Evolutionary conservation across 64 coral and sea anemone species (phyloP).

Genomic region (Catalaphyllia jardinei): DNA sequence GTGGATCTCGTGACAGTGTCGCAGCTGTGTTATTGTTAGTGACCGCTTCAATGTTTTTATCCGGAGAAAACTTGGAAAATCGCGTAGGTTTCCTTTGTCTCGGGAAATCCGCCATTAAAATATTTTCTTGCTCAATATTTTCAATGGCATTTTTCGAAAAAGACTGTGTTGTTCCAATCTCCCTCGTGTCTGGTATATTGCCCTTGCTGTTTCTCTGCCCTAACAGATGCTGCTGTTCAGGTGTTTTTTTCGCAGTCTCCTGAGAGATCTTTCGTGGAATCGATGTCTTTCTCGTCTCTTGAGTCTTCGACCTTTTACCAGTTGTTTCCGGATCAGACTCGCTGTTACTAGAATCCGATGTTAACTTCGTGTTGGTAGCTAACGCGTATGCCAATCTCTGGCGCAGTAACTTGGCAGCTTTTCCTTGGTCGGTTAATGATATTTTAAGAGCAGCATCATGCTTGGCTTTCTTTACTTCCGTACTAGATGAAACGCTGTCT

Average conservation of each 20-base stretch:
- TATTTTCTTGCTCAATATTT: background rate
- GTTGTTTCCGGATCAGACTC: slow-evolving; percentile 21
- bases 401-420: background rate
- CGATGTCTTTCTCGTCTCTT: slow-evolving; percentile 2
- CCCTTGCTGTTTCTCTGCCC: too few relatives aligned
- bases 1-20: background rate
- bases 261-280: slow-evolving; percentile 17
- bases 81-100: background rate
- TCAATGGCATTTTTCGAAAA: background rate
- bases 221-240: background rate
- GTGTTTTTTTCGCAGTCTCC: background rate
- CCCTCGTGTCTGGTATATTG: background rate
- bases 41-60: background rate
- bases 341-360: slow-evolving; percentile 31
- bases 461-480: background rate
- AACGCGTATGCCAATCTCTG: slow-evolving; percentile 18
- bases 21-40: background rate
- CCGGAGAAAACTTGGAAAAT: background rate
- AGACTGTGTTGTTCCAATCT: background rate
- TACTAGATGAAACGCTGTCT: background rate
- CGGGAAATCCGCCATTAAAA: background rate
- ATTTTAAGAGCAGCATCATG: background rate
- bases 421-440: slow-evolving; percentile 19
- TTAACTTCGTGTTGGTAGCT: slow-evolving; percentile 5
- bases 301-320: background rate